Base-by-base conservation (phyloP, 2,888 invertebrate species). In the Seira sanloemensis region DNA sequence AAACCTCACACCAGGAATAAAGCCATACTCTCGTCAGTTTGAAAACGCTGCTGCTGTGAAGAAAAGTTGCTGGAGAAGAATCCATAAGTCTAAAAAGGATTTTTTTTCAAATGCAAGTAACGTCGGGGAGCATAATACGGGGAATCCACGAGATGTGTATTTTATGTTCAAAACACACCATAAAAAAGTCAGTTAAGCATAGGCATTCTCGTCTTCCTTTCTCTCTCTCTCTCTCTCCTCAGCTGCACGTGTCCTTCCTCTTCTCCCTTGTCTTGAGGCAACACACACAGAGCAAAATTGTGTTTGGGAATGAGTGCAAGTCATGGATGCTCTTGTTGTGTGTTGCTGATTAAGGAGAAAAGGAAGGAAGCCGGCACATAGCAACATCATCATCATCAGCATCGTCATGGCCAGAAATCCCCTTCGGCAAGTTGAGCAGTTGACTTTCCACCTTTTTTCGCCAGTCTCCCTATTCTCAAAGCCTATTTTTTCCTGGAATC, bases 331-430 rank as follows among this genome's bases (percentile, higher is more conserved):
- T 54, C 5, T 24, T 74, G 27, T 37, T n/a, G n/a, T n/a, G n/a
- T 37, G 71, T 71, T 5, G 21, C 27, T n/a, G 62, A n/a, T 7
- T 1, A 73, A 37, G 21, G 46, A 65, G 72, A n/a, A 50, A 65
- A 73, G 27, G 12, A 37, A 62, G 54, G 37, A 68, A 72, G 46
- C 80, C 80, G 80, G 80, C 80, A 80, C 74, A 80, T 80, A 80
- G 80, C 79, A 79, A 79, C 80, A 69, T 62, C 68, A 37, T 27
- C 76, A 12, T 24, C 23, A 75, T 66, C 75, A 37, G 37, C 75
- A 27, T 37, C 74, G 23, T 27, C 2, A 18, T n/a, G 21, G 23
- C 23, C 4, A 58, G 58, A 7, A 58, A 58, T 7, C 18, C n/a
- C 4, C n/a, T 58, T 5, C 58, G 58, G 18, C 58, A 58, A 18